Conservation (phyloP, 2,113 vertebrate genomes). For the Prinia subflava region DNA sequence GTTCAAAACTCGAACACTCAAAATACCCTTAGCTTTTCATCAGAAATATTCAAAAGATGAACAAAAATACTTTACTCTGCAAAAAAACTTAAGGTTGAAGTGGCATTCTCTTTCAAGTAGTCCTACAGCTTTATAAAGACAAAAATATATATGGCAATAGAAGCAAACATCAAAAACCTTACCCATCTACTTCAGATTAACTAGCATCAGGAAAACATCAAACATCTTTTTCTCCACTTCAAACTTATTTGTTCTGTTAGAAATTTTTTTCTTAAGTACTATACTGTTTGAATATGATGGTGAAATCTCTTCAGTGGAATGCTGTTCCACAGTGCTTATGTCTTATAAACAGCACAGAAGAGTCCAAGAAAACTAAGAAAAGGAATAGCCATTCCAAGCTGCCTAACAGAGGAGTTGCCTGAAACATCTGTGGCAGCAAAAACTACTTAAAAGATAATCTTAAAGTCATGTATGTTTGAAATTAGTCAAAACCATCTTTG, state of each 20-base stretch:
- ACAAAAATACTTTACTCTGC: background rate
- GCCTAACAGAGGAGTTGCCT: background rate
- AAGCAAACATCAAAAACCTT: background rate
- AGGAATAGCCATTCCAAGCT: background rate
- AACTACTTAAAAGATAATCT: background rate
- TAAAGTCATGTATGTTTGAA: background rate
- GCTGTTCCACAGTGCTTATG: background rate
- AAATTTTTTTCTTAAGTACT: background rate
- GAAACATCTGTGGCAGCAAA: background rate
- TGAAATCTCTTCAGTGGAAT: background rate
- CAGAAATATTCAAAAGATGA: background rate
- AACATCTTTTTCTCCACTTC: background rate
- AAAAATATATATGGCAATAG: background rate
- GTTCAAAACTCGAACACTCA: background rate
- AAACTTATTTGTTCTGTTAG: background rate
- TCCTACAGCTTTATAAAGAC: background rate
- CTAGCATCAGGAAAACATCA: background rate
- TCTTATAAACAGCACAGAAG: background rate
- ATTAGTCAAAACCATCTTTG: background rate
- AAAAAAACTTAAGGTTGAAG: background rate
- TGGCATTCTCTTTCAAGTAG: background rate
- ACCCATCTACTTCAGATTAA: background rate
- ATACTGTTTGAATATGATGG: background rate
- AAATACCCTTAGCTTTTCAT: slow-evolving; percentile 11
- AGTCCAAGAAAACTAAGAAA: background rate